phyloP scores from a whole-genome alignment of 2,888 invertebrate species.

The Bruchidius siliquastri region DNA sequence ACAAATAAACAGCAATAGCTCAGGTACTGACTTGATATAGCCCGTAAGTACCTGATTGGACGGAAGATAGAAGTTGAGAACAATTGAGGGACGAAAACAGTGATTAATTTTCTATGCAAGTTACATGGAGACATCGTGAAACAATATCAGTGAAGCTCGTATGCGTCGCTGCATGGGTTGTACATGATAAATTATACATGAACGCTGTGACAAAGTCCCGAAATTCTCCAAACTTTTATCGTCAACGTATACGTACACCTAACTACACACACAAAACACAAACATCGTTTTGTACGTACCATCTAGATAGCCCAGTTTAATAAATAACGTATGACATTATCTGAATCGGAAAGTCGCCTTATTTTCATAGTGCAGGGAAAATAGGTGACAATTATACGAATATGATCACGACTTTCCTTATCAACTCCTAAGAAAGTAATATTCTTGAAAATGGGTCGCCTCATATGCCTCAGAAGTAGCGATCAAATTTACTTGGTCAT shows the following conservation, averaged over 20 bases:
- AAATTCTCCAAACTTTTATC: background rate
- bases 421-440: too few species aligned
- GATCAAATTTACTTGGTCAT: too few species aligned
- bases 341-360: slow-evolving; percentile 19
- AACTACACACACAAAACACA: background rate
- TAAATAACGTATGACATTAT: slow-evolving; percentile 21
- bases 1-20: too few species aligned
- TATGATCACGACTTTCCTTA: too few species aligned
- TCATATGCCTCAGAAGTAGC: too few species aligned
- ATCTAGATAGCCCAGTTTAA: slow-evolving; percentile 1
- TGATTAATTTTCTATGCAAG: background rate
- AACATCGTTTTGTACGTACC: background rate
- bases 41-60: too few species aligned
- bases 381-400: too few species aligned
- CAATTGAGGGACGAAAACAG: too few species aligned
- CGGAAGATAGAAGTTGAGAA: too few species aligned
- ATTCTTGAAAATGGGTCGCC: too few species aligned
- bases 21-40: too few species aligned
- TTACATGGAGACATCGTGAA: background rate
- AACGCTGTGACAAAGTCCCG: background rate
- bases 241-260: background rate
- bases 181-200: background rate
- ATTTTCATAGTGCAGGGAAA: background rate
- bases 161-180: background rate
- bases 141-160: background rate